Percentiles rank a stretch among this genome's conserved stretches.
Conservation (phyloP, 2,888 invertebrate species). For the Spicauda simplicius region DNA sequence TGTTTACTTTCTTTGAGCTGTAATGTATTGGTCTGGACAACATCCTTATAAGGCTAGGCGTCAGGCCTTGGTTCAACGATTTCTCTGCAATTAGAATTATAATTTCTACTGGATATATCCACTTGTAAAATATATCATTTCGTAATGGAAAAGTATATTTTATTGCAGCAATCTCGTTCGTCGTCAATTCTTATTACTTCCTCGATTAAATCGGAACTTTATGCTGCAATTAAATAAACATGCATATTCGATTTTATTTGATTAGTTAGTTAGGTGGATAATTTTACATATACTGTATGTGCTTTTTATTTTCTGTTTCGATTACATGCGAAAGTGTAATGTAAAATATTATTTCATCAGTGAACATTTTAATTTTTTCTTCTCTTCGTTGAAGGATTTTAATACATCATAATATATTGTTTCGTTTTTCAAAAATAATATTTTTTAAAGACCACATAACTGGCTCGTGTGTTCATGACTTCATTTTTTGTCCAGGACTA, state of each 20-base stretch:
- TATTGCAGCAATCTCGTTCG: constrained; percentile 13
- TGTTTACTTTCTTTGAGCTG: constrained; percentile 30
- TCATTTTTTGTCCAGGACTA: constrained; percentile 1
- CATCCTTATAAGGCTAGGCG: constrained; percentile 40
- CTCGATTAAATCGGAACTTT: constrained; percentile 23
- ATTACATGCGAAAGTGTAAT: no score
- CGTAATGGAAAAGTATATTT: constrained; percentile 23
- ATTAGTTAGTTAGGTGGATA: background rate
- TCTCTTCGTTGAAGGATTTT: no score
- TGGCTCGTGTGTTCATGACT: background rate
- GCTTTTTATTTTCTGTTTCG: no score
- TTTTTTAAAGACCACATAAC: background rate
- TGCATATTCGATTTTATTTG: constrained; percentile 2
- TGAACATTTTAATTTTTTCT: no score
- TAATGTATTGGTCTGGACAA: constrained; percentile 28
- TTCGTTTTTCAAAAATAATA: background rate
- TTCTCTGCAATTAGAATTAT: constrained; percentile 59
- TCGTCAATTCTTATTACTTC: constrained; percentile 42
- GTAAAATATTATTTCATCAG: no score
- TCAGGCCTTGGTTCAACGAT: constrained; percentile 46
- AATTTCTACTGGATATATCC: constrained; percentile 47
- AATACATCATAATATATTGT: background rate
- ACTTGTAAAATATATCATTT: constrained; percentile 30
- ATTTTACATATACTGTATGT: background rate
- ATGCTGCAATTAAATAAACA: constrained; percentile 6